Evolutionary conservation across 2,888 invertebrate genomes (phyloP).

Genomic region (Eilema depressum): DNA sequence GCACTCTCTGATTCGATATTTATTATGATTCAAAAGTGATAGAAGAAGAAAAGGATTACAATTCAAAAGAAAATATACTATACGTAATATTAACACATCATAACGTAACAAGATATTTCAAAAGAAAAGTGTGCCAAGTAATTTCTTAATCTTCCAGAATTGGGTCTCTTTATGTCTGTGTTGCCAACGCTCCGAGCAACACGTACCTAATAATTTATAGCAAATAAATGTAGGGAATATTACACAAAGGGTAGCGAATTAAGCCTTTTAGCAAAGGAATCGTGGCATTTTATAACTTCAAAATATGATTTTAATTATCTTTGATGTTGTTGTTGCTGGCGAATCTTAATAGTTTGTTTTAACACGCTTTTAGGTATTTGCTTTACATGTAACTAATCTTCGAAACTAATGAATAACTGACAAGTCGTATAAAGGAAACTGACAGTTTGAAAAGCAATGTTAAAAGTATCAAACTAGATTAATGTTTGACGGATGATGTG

Average conservation of each 20-base stretch:
- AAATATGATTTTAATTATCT: background rate
- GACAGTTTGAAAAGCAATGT: too few species aligned
- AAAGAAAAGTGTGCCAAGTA: background rate
- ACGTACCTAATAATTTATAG: background rate
- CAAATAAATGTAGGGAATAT: conserved; percentile 4
- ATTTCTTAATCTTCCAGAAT: background rate
- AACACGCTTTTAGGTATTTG: too few species aligned
- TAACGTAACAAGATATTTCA: background rate
- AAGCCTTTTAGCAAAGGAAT: background rate
- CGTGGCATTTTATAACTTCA: background rate
- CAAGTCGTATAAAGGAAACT: background rate
- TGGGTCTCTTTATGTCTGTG: conserved; percentile 1
- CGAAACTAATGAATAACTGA: background rate
- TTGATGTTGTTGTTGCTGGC: background rate
- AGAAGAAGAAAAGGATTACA: too few species aligned
- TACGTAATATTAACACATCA: background rate
- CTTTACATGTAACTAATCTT: too few species aligned
- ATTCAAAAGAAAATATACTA: too few species aligned
- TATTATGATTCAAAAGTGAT: too few species aligned
- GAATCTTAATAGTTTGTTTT: background rate
- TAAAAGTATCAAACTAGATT: too few species aligned
- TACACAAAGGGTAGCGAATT: conserved; percentile 7
- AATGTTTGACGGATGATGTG: too few species aligned
- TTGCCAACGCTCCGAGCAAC: conserved; percentile 8
- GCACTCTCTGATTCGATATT: too few species aligned